Conservation (phyloP, 2,888 invertebrate species). For the Romanomermis culicivorax region DNA sequence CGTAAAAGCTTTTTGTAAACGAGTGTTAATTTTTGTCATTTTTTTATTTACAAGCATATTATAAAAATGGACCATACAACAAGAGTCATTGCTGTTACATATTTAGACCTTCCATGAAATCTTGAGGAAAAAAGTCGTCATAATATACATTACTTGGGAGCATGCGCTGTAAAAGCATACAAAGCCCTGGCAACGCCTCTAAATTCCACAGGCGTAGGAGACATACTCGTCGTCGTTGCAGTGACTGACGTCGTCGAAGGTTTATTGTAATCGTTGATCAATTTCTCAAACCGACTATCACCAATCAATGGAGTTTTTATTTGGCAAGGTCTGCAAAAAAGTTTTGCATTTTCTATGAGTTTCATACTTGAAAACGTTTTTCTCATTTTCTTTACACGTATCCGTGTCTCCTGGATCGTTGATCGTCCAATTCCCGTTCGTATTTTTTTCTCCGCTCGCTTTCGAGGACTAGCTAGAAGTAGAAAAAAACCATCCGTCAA, state of each 20-base stretch:
- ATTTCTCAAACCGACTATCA: neutral
- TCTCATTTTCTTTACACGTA: conserved; percentile 8
- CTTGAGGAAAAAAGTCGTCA: too few species aligned
- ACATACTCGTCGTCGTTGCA: too few species aligned
- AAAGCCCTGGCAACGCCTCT: conserved; percentile 63
- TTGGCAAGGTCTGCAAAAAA: neutral
- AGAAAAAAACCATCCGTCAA: too few species aligned
- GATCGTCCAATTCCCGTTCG: conserved; percentile 5
- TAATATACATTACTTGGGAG: conserved; percentile 37
- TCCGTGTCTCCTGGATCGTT: conserved; percentile 8
- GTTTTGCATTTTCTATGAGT: neutral
- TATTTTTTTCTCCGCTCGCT: conserved; percentile 8
- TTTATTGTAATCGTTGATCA: neutral
- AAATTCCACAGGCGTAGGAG: conserved; percentile 35
- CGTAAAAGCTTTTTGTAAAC: too few species aligned
- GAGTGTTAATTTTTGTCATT: too few species aligned
- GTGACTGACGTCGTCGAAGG: too few species aligned
- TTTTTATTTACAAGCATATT: too few species aligned
- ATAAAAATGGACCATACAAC: too few species aligned
- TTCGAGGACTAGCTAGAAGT: conserved; percentile 7
- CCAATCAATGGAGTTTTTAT: neutral
- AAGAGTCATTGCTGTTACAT: too few species aligned
- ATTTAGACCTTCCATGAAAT: too few species aligned
- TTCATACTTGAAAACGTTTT: neutral
- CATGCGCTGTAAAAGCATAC: conserved; percentile 65